These are phyloP conservation scores for Rutpela maculata DNA, from an alignment of 2,888 invertebrate species.

Conservation along the genomic window DNA sequence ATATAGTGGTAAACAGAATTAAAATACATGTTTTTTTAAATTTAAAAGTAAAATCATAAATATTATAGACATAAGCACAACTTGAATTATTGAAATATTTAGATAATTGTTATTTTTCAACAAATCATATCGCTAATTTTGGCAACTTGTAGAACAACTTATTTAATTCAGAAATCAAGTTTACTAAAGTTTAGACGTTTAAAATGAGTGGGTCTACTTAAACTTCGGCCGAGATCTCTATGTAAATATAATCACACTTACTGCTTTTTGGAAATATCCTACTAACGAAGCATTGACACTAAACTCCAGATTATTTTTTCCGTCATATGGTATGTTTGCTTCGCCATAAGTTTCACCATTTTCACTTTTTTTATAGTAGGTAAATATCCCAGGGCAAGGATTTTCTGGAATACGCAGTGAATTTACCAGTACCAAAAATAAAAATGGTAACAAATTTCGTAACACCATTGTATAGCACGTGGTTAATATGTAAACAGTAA, in stretches of 20 bases:
- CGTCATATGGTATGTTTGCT: conserved; percentile 57
- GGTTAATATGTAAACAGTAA: background rate
- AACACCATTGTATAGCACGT: background rate
- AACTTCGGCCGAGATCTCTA: background rate
- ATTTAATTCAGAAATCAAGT: too few relatives aligned
- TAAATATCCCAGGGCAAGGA: conserved; percentile 64
- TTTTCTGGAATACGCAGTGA: conserved; percentile 58
- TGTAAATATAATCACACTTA: conserved; percentile 46
- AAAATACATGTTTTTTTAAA: too few relatives aligned
- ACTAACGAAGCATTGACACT: conserved; percentile 58
- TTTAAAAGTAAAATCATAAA: too few relatives aligned
- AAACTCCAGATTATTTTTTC: conserved; percentile 49
- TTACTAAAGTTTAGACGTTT: too few relatives aligned
- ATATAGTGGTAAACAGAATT: too few relatives aligned
- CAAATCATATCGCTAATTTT: too few relatives aligned
- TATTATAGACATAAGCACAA: too few relatives aligned
- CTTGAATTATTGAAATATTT: too few relatives aligned
- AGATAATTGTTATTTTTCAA: too few relatives aligned
- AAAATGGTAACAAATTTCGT: background rate
- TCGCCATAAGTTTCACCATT: conserved; percentile 56
- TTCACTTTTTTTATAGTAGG: conserved; percentile 54
- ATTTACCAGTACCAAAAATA: conserved; percentile 3
- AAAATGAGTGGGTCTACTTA: too few relatives aligned
- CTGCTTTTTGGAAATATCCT: conserved; percentile 53
- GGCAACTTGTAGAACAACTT: too few relatives aligned